These are phyloP conservation scores for Eunapius fragilis DNA, from an alignment of 37 sponge, comb jelly and placozoan species.

Conservation along the genomic window DNA sequence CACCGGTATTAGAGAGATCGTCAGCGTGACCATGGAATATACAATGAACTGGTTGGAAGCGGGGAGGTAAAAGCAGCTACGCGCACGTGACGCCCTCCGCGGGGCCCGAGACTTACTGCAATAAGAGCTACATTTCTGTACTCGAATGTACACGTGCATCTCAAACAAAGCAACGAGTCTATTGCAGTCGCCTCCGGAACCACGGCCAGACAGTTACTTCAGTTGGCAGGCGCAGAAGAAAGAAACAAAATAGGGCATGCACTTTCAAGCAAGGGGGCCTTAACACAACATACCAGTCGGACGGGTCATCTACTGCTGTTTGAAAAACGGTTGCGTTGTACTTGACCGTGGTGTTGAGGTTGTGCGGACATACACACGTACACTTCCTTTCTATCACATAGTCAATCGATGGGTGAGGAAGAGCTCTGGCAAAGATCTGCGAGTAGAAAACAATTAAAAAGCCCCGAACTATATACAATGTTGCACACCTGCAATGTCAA, in stretches of 20 bases:
- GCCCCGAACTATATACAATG: background rate
- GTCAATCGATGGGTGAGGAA: background rate
- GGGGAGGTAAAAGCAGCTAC: background rate
- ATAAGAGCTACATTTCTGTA: background rate
- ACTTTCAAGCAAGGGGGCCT: background rate
- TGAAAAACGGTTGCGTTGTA: slow-evolving; percentile 61
- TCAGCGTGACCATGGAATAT: background rate
- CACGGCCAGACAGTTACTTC: background rate
- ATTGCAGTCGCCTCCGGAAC: background rate
- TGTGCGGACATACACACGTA: slow-evolving; percentile 77
- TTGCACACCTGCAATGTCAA: background rate
- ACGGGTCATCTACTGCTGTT: slow-evolving; percentile 26
- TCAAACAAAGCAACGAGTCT: background rate
- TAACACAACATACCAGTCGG: slow-evolving; percentile 57
- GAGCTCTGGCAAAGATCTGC: background rate
- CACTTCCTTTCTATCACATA: slow-evolving; percentile 13
- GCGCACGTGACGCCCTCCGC: too few relatives aligned
- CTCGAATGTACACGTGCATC: slow-evolving; percentile 13
- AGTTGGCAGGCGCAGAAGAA: background rate
- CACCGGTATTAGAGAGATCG: background rate
- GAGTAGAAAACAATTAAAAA: background rate
- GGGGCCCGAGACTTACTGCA: background rate
- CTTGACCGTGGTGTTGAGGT: slow-evolving; percentile 26
- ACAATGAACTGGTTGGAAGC: background rate
- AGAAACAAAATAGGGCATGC: background rate